A percentile compares a stretch with the other conserved stretches of the same genome.
phyloP scores from a whole-genome alignment of 2,888 invertebrate genomes.

The Diarsia mendica region DNA sequence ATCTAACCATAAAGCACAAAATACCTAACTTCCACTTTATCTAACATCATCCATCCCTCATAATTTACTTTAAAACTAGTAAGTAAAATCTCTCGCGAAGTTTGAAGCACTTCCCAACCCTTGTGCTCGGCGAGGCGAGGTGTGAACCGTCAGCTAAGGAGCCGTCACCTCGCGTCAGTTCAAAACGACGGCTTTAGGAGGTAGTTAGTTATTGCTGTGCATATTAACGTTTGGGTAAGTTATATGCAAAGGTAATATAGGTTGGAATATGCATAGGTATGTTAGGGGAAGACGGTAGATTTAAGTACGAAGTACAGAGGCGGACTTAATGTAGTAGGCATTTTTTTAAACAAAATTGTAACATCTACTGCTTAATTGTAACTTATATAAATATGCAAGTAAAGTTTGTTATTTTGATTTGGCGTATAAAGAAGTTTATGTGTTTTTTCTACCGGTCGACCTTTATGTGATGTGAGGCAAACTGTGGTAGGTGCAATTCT shows the following conservation, averaged over 20 bases:
- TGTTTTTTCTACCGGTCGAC: too few species aligned
- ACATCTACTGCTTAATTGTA: too few species aligned
- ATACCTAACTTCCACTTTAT: neutral
- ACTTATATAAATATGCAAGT: too few species aligned
- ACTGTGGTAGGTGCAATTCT: too few species aligned
- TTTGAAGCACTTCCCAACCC: constrained; percentile 21
- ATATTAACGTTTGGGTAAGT: neutral
- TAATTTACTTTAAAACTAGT: neutral
- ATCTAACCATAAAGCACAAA: neutral
- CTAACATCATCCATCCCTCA: neutral
- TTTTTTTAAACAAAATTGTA: too few species aligned
- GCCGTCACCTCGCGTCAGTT: constrained; percentile 6
- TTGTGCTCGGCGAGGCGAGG: constrained; percentile 24
- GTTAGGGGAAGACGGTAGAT: neutral
- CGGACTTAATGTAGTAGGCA: too few species aligned
- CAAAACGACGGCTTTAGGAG: constrained; percentile 5
- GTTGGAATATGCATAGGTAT: neutral
- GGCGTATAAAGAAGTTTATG: too few species aligned
- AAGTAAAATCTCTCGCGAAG: constrained; percentile 1
- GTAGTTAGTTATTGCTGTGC: constrained; percentile 3
- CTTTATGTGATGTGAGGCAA: too few species aligned
- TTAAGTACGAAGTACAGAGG: too few species aligned
- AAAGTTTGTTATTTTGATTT: too few species aligned
- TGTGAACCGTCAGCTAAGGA: constrained; percentile 16
- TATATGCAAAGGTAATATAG: neutral